These are phyloP conservation scores for Baryphthengus martii DNA, from an alignment of 2,113 vertebrate species.

Conservation along the genomic window DNA sequence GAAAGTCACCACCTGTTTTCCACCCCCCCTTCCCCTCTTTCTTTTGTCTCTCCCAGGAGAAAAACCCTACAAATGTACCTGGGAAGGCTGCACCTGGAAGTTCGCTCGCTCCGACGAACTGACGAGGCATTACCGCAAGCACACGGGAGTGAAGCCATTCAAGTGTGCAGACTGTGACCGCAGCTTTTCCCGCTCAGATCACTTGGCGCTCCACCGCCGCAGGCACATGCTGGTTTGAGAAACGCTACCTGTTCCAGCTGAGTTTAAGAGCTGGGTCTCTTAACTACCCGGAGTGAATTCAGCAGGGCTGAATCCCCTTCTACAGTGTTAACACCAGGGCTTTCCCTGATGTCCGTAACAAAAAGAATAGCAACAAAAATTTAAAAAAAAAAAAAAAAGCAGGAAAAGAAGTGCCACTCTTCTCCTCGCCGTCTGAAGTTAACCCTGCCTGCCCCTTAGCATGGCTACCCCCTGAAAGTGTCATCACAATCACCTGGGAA, in stretches of 20 bases:
- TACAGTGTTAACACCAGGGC: slow-evolving; percentile 75
- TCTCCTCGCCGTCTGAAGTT: slow-evolving; percentile 67
- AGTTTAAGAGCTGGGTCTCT: slow-evolving; percentile 79
- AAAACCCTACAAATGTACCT: slow-evolving; percentile 99
- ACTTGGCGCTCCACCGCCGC: slow-evolving; percentile 95
- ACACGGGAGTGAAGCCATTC: slow-evolving; percentile 99
- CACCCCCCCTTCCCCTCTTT: background rate
- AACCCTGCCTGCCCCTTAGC: slow-evolving; percentile 51
- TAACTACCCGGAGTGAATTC: slow-evolving; percentile 70
- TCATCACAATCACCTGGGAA: slow-evolving; percentile 69
- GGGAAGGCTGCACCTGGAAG: slow-evolving; percentile 99
- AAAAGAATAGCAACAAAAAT: slow-evolving; percentile 54
- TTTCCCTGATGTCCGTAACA: slow-evolving; percentile 68
- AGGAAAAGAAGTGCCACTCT: slow-evolving; percentile 77
- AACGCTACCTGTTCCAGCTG: slow-evolving; percentile 55
- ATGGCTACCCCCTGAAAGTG: slow-evolving; percentile 56
- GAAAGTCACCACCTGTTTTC: slow-evolving; percentile 33
- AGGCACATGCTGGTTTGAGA: slow-evolving; percentile 97
- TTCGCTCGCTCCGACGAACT: slow-evolving; percentile 98
- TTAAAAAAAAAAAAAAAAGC: slow-evolving; percentile 21
- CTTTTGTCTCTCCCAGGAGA: slow-evolving; percentile 83
- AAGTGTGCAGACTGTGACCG: slow-evolving; percentile 99
- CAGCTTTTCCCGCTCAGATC: slow-evolving; percentile 98
- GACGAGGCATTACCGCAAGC: slow-evolving; percentile 98
- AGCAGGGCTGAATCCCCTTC: slow-evolving; percentile 83